phyloP scores from a whole-genome alignment of 2,888 invertebrate genomes.

The Drosophila birchii region DNA sequence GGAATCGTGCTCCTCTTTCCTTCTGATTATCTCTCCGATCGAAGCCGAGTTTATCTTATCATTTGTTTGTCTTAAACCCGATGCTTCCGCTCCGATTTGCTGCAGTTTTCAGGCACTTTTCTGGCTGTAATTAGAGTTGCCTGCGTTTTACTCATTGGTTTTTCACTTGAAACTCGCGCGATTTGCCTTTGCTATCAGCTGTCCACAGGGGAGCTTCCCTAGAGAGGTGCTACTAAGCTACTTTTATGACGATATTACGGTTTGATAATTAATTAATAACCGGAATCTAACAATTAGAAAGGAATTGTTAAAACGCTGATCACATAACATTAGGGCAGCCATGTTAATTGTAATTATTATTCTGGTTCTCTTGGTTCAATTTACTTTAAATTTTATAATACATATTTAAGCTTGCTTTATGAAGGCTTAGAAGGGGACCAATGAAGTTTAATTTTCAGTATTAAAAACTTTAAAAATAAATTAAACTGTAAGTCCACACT shows the following conservation, averaged over 20 bases:
- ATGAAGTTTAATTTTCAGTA: not conserved
- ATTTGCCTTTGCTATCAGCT: conserved; percentile 46
- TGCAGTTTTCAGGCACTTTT: conserved; percentile 61
- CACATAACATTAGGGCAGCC: conserved; percentile 1
- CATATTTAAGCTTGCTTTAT: not conserved
- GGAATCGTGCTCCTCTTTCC: conserved; percentile 8
- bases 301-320: not conserved
- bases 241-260: not conserved
- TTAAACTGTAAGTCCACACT: conserved; percentile 1
- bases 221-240: not conserved
- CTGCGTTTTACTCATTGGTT: conserved; percentile 14
- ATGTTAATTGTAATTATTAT: conserved; percentile 1
- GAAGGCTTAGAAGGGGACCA: no score
- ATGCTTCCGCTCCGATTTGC: conserved; percentile 12
- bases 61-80: conserved; percentile 26
- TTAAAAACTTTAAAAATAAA: not conserved
- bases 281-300: not conserved
- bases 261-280: conserved; percentile 4
- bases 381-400: not conserved
- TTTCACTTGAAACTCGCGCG: conserved; percentile 26
- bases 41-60: conserved; percentile 40
- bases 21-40: conserved; percentile 8
- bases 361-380: not conserved
- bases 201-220: conserved; percentile 2
- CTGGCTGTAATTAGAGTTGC: conserved; percentile 50